Percentiles rank a stretch among this genome's conserved stretches.
Evolutionary conservation across 2,888 invertebrate species (phyloP).

Genomic region (Sericinus montela): DNA sequence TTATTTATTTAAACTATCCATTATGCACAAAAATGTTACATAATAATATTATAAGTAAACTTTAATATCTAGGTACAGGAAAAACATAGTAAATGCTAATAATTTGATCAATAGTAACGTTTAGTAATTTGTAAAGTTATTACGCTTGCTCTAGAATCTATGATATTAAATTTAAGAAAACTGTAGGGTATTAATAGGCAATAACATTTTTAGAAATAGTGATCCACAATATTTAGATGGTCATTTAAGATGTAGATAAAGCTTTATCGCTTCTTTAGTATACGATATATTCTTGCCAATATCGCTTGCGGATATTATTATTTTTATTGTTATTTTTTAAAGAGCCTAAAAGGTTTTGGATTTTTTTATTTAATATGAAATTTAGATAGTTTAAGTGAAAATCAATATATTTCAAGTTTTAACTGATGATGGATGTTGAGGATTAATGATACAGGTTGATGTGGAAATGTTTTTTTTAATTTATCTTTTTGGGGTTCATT

Average conservation of each 20-base stretch:
- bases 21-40: no score
- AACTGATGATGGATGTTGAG: no score
- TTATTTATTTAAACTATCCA: no score
- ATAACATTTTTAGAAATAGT: constrained; percentile 2
- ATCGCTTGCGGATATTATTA: neutral
- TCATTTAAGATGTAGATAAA: neutral
- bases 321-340: no score
- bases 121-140: neutral
- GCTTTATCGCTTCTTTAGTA: constrained; percentile 14
- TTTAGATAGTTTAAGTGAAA: no score
- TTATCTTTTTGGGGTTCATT: no score
- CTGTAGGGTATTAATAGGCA: neutral
- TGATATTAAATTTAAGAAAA: neutral
- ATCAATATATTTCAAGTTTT: no score
- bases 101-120: neutral
- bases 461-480: no score
- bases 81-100: neutral
- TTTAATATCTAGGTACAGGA: no score
- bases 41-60: no score
- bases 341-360: no score
- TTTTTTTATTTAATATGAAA: neutral
- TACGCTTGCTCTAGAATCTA: constrained; percentile 6
- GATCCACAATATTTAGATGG: constrained; percentile 5
- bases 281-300: constrained; percentile 22
- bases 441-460: no score